These are phyloP conservation scores for Stenopsyche tienmushanensis DNA, from an alignment of 1,140 invertebrate genomes.

Conservation along the genomic window DNA sequence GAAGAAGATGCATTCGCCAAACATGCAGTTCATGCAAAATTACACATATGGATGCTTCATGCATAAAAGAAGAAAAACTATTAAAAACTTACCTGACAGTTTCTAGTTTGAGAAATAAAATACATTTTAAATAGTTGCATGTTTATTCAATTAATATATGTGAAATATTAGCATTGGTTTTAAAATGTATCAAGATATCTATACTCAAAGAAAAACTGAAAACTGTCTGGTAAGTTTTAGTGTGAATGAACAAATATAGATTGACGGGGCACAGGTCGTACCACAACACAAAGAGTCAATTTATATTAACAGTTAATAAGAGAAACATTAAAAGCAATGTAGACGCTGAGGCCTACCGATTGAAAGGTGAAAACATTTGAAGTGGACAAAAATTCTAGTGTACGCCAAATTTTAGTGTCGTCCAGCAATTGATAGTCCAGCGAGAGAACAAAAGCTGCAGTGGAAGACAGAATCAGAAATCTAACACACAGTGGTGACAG, in stretches of 20 bases:
- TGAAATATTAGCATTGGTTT: too few relatives aligned
- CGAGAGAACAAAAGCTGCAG: slow-evolving; percentile 32
- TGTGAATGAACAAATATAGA: not conserved
- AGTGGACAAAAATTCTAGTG: slow-evolving; percentile 37
- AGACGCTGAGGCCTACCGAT: slow-evolving; percentile 3
- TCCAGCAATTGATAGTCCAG: slow-evolving; percentile 26
- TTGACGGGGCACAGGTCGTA: not conserved
- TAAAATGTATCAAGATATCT: too few relatives aligned
- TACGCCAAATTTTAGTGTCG: not conserved
- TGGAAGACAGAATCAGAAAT: slow-evolving; percentile 28
- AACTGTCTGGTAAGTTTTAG: slow-evolving; percentile 9
- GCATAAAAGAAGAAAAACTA: not conserved
- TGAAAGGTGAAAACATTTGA: slow-evolving; percentile 25
- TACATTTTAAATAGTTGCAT: too few relatives aligned
- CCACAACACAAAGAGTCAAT: not conserved
- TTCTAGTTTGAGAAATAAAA: slow-evolving; percentile 17
- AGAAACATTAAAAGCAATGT: slow-evolving; percentile 18
- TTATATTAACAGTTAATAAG: slow-evolving; percentile 6
- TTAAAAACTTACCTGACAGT: slow-evolving; percentile 22
- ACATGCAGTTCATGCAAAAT: slow-evolving; percentile 15
- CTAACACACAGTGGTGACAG: slow-evolving; percentile 25
- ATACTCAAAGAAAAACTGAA: slow-evolving; percentile 6
- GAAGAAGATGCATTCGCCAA: slow-evolving; percentile 21
- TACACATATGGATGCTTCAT: slow-evolving; percentile 3
- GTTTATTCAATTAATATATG: not conserved